Percentiles rank a stretch among this genome's conserved stretches.
Conservation (phyloP, 2,888 invertebrate genomes). For the Bembecia ichneumoniformis region DNA sequence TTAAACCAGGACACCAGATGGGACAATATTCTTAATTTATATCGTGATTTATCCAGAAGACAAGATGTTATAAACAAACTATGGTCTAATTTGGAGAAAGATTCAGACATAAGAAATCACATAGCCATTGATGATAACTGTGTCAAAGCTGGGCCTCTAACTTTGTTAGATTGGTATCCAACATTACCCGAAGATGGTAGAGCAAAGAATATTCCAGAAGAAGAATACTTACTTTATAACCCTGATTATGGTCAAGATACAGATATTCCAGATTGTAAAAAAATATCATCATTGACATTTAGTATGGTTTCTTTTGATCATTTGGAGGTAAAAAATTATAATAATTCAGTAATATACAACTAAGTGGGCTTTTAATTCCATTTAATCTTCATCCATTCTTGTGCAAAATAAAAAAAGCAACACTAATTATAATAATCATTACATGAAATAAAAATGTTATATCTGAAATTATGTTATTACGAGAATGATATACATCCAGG, state of each 20-base stretch:
- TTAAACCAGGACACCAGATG: slow-evolving; percentile 82
- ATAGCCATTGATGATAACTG: slow-evolving; percentile 77
- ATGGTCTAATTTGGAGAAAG: slow-evolving; percentile 70
- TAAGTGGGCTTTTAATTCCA: too few species aligned
- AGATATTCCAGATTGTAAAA: slow-evolving; percentile 76
- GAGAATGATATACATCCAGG: too few species aligned
- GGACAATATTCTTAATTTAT: slow-evolving; percentile 72
- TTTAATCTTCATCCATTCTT: too few species aligned
- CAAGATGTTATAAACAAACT: slow-evolving; percentile 76
- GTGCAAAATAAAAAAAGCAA: too few species aligned
- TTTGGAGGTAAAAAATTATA: slow-evolving; percentile 34
- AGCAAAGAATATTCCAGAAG: slow-evolving; percentile 49
- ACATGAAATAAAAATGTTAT: too few species aligned
- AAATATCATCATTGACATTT: slow-evolving; percentile 62
- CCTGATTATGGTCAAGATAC: slow-evolving; percentile 28
- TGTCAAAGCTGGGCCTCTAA: slow-evolving; percentile 75
- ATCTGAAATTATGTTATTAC: too few species aligned
- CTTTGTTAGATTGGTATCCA: slow-evolving; percentile 78
- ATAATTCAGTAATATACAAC: too few species aligned
- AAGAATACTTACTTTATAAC: slow-evolving; percentile 30
- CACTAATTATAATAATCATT: too few species aligned
- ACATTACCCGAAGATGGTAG: slow-evolving; percentile 71
- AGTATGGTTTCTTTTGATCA: slow-evolving; percentile 63
- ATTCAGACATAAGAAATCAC: slow-evolving; percentile 74
- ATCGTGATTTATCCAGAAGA: slow-evolving; percentile 74